Evolutionary conservation across 92 coral and sea anemone genomes (phyloP).

Genomic region (Paramuricea clavata): DNA sequence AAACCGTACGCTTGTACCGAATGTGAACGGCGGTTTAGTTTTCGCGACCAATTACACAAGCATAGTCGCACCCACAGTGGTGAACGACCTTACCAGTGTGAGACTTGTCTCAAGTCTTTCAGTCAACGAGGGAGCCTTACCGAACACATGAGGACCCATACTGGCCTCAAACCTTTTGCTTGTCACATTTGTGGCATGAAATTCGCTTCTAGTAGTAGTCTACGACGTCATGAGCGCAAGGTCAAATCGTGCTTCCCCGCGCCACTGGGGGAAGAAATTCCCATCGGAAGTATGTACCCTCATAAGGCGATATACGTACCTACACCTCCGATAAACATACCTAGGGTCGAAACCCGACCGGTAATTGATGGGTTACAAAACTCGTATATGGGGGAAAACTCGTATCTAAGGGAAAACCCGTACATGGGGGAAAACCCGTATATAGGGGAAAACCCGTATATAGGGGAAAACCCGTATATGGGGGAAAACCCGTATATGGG

Average conservation of each 20-base stretch:
- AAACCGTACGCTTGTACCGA: constrained; percentile 29
- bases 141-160: constrained; percentile 40
- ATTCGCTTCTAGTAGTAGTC: constrained; percentile 43
- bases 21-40: constrained; percentile 32
- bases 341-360: neutral
- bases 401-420: no score
- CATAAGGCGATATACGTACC: constrained; percentile 13
- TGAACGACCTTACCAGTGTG: constrained; percentile 25
- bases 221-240: constrained; percentile 33
- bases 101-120: constrained; percentile 18
- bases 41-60: constrained; percentile 44
- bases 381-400: neutral
- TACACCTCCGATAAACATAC: constrained; percentile 4
- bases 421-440: no score
- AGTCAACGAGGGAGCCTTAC: constrained; percentile 39
- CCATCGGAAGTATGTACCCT: neutral
- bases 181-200: constrained; percentile 42
- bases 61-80: constrained; percentile 36
- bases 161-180: constrained; percentile 28
- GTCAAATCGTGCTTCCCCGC: constrained; percentile 9
- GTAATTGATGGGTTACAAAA: neutral
- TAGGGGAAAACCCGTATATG: no score
- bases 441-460: no score
- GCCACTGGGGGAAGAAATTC: constrained; percentile 22
- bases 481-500: no score